A percentile compares a stretch with the other conserved stretches of the same genome.
These are phyloP conservation scores for Pristionchus mayeri DNA, from an alignment of 2,888 invertebrate species.

Conservation along the genomic window DNA sequence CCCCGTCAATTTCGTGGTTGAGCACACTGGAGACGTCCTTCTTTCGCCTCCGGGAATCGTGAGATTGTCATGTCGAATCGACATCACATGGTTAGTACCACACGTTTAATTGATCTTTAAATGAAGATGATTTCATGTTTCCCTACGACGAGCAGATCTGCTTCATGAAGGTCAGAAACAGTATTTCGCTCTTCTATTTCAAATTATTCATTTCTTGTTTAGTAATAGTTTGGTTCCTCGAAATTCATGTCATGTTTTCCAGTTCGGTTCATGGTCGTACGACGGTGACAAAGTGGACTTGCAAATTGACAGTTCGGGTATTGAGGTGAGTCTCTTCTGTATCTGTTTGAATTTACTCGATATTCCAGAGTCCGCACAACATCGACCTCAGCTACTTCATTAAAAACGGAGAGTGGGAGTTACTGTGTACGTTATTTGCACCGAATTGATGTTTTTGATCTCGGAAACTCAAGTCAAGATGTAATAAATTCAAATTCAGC, in stretches of 20 bases:
- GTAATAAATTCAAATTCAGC: slow-evolving; percentile 47
- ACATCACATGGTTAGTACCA: slow-evolving; percentile 91
- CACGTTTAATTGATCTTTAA: neutral
- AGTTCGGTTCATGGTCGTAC: slow-evolving; percentile 99
- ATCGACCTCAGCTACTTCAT: slow-evolving; percentile 98
- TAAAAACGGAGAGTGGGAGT: slow-evolving; percentile 99
- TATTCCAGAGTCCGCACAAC: slow-evolving; percentile 79
- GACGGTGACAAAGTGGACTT: slow-evolving; percentile 91
- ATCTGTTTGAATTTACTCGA: too few relatives aligned
- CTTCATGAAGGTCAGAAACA: slow-evolving; percentile 79
- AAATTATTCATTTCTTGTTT: neutral
- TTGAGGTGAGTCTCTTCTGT: slow-evolving; percentile 39
- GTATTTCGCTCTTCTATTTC: neutral
- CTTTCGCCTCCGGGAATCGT: slow-evolving; percentile 98
- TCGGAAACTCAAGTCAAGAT: too few relatives aligned
- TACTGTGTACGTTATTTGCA: slow-evolving; percentile 86
- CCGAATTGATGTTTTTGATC: neutral
- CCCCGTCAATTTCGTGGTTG: slow-evolving; percentile 96
- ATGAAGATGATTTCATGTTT: slow-evolving; percentile 79
- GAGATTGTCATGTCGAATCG: slow-evolving; percentile 98
- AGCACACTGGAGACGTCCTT: slow-evolving; percentile 92
- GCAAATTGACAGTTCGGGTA: slow-evolving; percentile 88
- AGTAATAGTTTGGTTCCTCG: too few relatives aligned
- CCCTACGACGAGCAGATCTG: slow-evolving; percentile 99
- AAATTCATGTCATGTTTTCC: slow-evolving; percentile 78